Base-by-base conservation (phyloP, 2,797 vertebrate species). In the Rousettus madagascariensis region DNA sequence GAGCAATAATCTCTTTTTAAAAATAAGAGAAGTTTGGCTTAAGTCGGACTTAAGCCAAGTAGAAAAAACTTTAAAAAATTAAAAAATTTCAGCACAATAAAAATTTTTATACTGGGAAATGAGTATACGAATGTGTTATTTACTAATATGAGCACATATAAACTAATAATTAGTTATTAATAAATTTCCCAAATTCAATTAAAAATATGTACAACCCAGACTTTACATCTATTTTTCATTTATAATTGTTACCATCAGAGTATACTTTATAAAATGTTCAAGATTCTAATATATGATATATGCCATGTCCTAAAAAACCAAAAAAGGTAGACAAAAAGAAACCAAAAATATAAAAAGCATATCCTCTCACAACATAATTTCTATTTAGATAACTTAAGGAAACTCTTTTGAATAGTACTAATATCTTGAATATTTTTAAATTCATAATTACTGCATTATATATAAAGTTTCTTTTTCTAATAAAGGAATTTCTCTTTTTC, bases 281-380 rank as follows among this genome's bases (percentile, higher is more conserved):
- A 95, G 28, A 92, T 72, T 91, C 16, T 89, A 87, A 90, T 88
- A 90, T 10, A 78, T 66, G 46, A 82, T 43, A 15, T 61, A 90
- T 66, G 12, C 16, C 24, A 93, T 59, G n/a, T 80, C n/a, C 33
- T 71, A 89, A 94, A 96, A 96, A 71, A 16, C 4, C 69, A 91
- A 97, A 97, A 83, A 8, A 93, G 72, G 13, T 53, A 92, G 26
- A 92, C 22, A 61, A 90, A 96, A 94, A 65, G 38, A 86, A 86
- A 91, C 19, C 19, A n/a, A 89, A 91, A 41, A 41, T 41, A 41
- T 30, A 79, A 94, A 94, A 77, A 78, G 7, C n/a, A 46, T 33
- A 74, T 87, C 11, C 55, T 53, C n/a, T 3, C 7, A 86, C 41
- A 84, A 51, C 33, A 36, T 43, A 87, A 88, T 68, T 86, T 87